Evolutionary conservation across 2,797 vertebrate genomes (phyloP).

Genomic region (Spea hammondii): DNA sequence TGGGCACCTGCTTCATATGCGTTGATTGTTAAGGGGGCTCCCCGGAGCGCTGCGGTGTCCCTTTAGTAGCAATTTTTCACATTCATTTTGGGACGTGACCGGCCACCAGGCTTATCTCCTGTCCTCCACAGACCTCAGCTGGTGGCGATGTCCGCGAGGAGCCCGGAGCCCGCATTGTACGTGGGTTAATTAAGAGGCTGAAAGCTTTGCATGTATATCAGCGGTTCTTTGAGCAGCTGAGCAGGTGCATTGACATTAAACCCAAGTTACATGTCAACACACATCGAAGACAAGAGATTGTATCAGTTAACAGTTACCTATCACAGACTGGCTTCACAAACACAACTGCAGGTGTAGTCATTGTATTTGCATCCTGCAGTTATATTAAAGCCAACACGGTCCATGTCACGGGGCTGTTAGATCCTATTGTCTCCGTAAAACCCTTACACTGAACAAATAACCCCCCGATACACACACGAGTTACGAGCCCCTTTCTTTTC

Average conservation of each 20-base stretch:
- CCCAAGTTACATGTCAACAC: conserved; percentile 51
- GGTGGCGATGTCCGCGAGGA: too few species aligned
- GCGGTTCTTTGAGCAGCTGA: conserved; percentile 7
- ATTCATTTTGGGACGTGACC: too few species aligned
- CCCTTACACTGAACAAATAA: conserved; percentile 26
- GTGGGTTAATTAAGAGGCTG: conserved; percentile 17
- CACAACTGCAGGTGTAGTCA: conserved; percentile 64
- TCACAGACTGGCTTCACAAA: conserved; percentile 56
- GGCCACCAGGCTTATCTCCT: too few species aligned
- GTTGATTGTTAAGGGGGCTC: too few species aligned
- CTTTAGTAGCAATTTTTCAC: too few species aligned
- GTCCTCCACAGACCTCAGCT: too few species aligned
- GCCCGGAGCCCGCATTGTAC: conserved; percentile 7
- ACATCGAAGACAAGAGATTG: conserved; percentile 37
- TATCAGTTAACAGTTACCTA: conserved; percentile 59
- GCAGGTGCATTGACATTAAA: conserved; percentile 56
- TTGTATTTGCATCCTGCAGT: conserved; percentile 54
- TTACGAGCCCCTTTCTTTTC: too few species aligned
- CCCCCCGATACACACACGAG: not conserved
- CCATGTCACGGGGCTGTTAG: conserved; percentile 3
- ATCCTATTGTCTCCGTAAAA: conserved; percentile 7
- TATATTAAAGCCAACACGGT: conserved; percentile 34
- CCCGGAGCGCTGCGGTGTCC: too few species aligned
- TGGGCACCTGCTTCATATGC: too few species aligned
- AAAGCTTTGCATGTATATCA: conserved; percentile 2